These are phyloP conservation scores for Conus canariensis DNA, from an alignment of 2,888 invertebrate species.

Conservation along the genomic window DNA sequence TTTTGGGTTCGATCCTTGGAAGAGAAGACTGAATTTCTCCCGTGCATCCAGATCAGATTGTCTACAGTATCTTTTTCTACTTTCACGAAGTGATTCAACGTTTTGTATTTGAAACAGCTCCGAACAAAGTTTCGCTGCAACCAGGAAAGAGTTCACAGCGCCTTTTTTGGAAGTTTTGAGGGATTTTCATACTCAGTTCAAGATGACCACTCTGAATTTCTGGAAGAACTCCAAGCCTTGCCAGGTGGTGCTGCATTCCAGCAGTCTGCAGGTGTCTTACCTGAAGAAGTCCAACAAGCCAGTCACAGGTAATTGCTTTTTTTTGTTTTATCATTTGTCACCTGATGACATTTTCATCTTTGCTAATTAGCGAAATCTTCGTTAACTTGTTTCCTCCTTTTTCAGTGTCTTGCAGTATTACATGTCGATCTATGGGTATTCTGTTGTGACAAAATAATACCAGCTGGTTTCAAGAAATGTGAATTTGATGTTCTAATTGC, in stretches of 20 bases:
- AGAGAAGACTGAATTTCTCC: neutral
- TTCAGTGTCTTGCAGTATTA: neutral
- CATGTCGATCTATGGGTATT: no score
- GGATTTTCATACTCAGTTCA: neutral
- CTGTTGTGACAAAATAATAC: no score
- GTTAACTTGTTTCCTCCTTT: no score
- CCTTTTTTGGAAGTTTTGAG: neutral
- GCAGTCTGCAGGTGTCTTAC: conserved; percentile 31
- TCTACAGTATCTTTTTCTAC: neutral
- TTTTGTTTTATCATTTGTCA: neutral
- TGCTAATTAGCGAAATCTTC: no score
- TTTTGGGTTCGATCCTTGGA: no score
- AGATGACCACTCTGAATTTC: conserved; percentile 34
- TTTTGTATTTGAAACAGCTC: neutral
- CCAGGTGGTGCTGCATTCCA: conserved; percentile 28
- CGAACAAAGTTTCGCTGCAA: neutral
- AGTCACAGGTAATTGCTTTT: conserved; percentile 23
- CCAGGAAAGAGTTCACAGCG: neutral
- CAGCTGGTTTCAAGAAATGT: no score
- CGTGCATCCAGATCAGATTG: neutral
- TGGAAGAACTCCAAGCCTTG: conserved; percentile 37
- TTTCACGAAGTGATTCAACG: neutral
- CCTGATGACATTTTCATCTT: no score
- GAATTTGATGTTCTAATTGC: no score
- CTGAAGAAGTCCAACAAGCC: conserved; percentile 31